These are phyloP conservation scores for roundworm (Caenorhabditis elegans) DNA, from an alignment of 1,140 invertebrate species.

Conservation along the genomic window DNA sequence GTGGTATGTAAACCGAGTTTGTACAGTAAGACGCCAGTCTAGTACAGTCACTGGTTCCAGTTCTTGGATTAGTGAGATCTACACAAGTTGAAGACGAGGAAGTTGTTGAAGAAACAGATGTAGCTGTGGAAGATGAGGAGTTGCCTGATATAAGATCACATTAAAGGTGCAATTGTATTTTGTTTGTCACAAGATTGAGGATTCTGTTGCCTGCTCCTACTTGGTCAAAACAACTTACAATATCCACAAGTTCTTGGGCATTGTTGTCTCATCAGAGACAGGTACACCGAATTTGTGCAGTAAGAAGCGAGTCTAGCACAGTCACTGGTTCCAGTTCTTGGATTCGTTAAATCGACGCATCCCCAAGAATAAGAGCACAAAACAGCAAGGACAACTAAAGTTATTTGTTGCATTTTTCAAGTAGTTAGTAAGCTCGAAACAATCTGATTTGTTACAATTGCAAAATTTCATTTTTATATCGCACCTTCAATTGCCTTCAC, in stretches of 20 bases:
- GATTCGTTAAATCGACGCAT: constrained; percentile 13
- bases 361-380: background rate
- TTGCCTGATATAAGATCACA: no score
- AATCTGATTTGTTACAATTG: background rate
- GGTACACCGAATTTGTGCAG: background rate
- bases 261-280: constrained; percentile 8
- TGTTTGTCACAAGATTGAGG: no score
- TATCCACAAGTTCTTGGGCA: constrained; percentile 22
- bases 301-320: background rate
- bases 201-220: no score
- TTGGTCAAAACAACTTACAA: constrained; percentile 1
- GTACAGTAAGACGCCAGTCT: background rate
- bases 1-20: constrained; percentile 8
- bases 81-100: background rate
- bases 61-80: background rate
- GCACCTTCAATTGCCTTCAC: background rate
- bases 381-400: background rate
- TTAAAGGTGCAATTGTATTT: no score
- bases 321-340: background rate
- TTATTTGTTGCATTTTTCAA: background rate
- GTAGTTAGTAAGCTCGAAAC: background rate
- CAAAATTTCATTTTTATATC: background rate
- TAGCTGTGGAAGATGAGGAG: background rate
- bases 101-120: background rate
- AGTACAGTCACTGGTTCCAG: constrained; percentile 11